Base-by-base conservation (phyloP, 2,113 vertebrate genomes). In the Tupaia chinensis region DNA sequence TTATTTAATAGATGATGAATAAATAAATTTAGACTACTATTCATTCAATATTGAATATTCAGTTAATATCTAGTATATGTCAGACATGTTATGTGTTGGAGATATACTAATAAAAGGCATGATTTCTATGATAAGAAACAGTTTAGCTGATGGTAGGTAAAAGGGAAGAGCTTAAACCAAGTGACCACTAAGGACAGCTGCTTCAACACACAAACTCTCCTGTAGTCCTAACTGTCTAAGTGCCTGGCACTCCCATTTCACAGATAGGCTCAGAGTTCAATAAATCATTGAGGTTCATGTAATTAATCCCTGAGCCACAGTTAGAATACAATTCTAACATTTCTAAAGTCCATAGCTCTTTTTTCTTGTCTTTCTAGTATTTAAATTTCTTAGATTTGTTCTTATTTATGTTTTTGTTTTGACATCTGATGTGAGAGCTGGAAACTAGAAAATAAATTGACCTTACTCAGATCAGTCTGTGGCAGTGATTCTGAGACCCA, bases 341-440 rank as follows among this genome's bases (percentile, higher is more conserved):
- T 87, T 56, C n/a, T 25, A 91, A 77, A 66, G 17, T 27, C n/a
- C 12, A 66, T 17, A 44, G 0, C 15, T 8, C 15, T 86, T 92
- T 94, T 10, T 86, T 93, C 53, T 73, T 96, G 53, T 69, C 90
- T 94, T 89, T 54, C 63, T 68, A 80, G 83, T 68, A 16, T 85
- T 78, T 81, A 69, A 63, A 44, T 10, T 63, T 84, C 61, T 77
- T 66, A 56, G 17, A 5, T 15, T n/a, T 79, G 70, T 87, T 54
- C 44, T 69, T 70, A 6, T 58, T 77, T 11, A 14, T 63, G 7
- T 32, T 20, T 60, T 56, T 16, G 68, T 89, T 69, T 80, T 34
- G 25, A 93, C 32, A 80, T 58, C 44, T 74, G 9, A 93, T 53
- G 7, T 22, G 27, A 95, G n/a, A 79, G 76, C 32, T 53, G 8